phyloP scores from a whole-genome alignment of 2,797 vertebrate species.

The Mormyrus proboscirostris region DNA sequence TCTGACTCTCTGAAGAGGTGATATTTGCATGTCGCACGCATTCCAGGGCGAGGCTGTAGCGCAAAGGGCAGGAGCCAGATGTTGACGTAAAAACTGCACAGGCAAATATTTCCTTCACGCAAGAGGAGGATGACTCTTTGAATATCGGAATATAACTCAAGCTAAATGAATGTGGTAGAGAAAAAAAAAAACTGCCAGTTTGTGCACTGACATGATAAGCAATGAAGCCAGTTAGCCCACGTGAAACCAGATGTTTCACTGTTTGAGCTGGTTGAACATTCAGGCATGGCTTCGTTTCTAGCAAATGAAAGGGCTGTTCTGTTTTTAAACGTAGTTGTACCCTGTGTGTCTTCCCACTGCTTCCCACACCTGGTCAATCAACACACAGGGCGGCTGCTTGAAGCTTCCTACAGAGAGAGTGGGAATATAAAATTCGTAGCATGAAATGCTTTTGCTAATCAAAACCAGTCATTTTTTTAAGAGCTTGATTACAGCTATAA shows the following conservation, averaged over 20 bases:
- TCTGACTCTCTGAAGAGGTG: background rate
- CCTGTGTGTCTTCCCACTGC: background rate
- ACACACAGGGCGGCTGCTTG: background rate
- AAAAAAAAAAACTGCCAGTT: background rate
- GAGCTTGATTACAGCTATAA: background rate
- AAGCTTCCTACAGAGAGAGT: background rate
- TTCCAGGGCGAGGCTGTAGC: background rate
- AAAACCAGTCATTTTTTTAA: background rate
- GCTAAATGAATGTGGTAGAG: background rate
- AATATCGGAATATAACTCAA: background rate
- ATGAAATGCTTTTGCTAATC: background rate
- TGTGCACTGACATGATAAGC: background rate
- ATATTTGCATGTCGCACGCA: background rate
- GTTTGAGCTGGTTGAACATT: background rate
- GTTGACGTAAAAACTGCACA: background rate
- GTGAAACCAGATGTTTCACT: background rate
- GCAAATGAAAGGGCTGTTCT: background rate
- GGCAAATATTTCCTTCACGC: background rate
- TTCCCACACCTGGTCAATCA: background rate
- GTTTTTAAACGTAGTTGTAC: background rate
- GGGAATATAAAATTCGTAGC: background rate
- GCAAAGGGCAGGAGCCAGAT: background rate
- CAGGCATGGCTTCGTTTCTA: background rate
- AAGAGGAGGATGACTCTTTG: background rate
- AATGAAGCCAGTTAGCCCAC: background rate